phyloP scores from a whole-genome alignment of 2,113 vertebrate species.

The Mirza zaza region DNA sequence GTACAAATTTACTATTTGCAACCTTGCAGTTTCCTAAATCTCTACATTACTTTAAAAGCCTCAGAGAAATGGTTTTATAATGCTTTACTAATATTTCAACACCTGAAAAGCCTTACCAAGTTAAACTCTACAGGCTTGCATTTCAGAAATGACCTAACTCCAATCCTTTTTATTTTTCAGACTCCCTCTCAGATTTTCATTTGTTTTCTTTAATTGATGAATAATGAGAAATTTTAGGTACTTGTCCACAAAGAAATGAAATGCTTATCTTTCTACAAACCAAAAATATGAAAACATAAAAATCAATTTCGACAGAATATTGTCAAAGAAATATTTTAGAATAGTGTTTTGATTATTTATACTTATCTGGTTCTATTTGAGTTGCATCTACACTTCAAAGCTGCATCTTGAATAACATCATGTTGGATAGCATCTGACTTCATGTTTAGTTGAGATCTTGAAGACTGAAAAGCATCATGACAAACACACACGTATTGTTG shows the following conservation, averaged over 20 bases:
- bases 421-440: neutral
- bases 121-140: neutral
- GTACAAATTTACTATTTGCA: neutral
- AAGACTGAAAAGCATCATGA: neutral
- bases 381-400: neutral
- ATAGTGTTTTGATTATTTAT: neutral
- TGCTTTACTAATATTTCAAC: neutral
- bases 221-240: constrained; percentile 13
- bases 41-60: constrained; percentile 3
- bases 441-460: neutral
- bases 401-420: neutral
- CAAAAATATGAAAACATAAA: constrained; percentile 56
- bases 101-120: neutral
- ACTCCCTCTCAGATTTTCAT: neutral
- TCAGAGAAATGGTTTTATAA: neutral
- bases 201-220: neutral
- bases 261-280: constrained; percentile 59
- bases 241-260: neutral
- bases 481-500: neutral
- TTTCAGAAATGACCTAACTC: neutral
- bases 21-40: neutral
- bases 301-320: constrained; percentile 57
- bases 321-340: constrained; percentile 53
- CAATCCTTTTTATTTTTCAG: neutral
- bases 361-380: neutral